Percentiles rank a stretch among this genome's conserved stretches.
Conservation (phyloP, 2,888 invertebrate species). For the Colletes collaris region DNA sequence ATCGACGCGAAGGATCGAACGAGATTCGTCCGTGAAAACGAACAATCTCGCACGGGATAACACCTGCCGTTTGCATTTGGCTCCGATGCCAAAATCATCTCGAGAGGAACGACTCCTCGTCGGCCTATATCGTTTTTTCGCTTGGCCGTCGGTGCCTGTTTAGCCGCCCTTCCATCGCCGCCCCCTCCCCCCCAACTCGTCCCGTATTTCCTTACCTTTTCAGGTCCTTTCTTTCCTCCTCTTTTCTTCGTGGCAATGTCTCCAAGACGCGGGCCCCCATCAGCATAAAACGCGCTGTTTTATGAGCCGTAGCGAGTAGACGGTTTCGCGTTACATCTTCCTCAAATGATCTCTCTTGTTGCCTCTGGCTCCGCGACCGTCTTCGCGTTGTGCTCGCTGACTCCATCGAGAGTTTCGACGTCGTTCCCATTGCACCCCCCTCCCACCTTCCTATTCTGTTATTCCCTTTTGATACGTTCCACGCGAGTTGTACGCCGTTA, state of each 20-base stretch:
- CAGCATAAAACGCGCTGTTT: slow-evolving; percentile 82
- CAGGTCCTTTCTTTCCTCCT: slow-evolving; percentile 22
- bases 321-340: slow-evolving; percentile 79
- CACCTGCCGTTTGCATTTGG: slow-evolving; percentile 74
- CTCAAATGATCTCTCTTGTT: slow-evolving; percentile 69
- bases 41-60: slow-evolving; percentile 61
- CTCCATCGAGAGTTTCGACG: slow-evolving; percentile 54
- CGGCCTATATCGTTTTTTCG: slow-evolving; percentile 46
- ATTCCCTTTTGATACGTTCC: slow-evolving; percentile 27
- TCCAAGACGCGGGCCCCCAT: slow-evolving; percentile 73
- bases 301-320: slow-evolving; percentile 80
- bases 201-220: neutral
- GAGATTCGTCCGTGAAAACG: slow-evolving; percentile 43
- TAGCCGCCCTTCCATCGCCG: slow-evolving; percentile 24
- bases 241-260: slow-evolving; percentile 73
- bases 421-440: slow-evolving; percentile 5
- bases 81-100: slow-evolving; percentile 73
- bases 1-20: slow-evolving; percentile 39
- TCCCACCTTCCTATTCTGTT: neutral
- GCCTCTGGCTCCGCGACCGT: slow-evolving; percentile 31
- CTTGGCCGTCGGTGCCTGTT: slow-evolving; percentile 17
- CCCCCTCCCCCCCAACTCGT: slow-evolving; percentile 12
- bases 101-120: slow-evolving; percentile 55
- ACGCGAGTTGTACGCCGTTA: neutral
- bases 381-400: slow-evolving; percentile 35